A percentile compares a stretch with the other conserved stretches of the same genome.
phyloP scores from a whole-genome alignment of 2,888 invertebrate species.

The Schizaphis graminum region DNA sequence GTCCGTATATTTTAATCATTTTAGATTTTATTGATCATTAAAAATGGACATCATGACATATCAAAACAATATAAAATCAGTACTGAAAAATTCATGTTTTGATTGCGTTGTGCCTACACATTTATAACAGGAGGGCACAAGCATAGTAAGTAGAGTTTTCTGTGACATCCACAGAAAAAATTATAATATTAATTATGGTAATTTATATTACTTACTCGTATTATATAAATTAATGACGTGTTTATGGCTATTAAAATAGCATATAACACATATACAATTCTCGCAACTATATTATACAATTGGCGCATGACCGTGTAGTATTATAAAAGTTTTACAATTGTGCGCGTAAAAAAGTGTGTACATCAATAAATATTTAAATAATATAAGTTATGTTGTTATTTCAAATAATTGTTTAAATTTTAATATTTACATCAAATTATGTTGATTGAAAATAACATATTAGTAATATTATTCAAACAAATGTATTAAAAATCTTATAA shows the following conservation, averaged over 20 bases:
- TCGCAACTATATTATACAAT: background rate
- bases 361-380: background rate
- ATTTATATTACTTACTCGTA: background rate
- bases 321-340: background rate
- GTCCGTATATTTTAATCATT: slow-evolving; percentile 2
- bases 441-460: background rate
- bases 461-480: background rate
- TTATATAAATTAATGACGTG: background rate
- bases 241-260: background rate
- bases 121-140: background rate
- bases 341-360: background rate
- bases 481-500: background rate
- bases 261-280: background rate
- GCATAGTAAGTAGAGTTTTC: background rate
- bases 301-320: background rate
- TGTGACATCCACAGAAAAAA: background rate
- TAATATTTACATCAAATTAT: background rate
- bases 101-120: background rate
- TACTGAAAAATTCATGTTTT: too few relatives aligned
- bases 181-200: background rate
- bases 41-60: background rate
- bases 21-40: background rate
- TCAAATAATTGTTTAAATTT: background rate
- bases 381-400: too few relatives aligned
- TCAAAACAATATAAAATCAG: background rate